phyloP scores from a whole-genome alignment of 2,797 vertebrate species.

The Capromys pilorides region DNA sequence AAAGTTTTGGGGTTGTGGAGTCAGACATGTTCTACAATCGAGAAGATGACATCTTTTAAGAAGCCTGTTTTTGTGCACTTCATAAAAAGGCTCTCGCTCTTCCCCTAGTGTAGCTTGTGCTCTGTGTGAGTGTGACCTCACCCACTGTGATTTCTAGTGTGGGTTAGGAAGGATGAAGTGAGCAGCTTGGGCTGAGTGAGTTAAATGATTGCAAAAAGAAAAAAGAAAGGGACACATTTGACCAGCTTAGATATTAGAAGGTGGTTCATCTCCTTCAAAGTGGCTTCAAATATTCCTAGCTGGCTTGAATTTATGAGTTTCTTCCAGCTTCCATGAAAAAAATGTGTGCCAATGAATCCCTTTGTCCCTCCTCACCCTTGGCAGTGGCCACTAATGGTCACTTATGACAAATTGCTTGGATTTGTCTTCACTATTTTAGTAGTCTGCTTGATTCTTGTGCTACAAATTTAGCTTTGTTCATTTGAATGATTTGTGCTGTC shows the following conservation, averaged over 20 bases:
- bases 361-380: neutral
- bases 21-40: conserved; percentile 79
- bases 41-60: conserved; percentile 49
- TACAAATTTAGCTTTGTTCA: neutral
- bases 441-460: neutral
- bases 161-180: neutral
- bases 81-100: neutral
- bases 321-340: neutral
- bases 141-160: neutral
- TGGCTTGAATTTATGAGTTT: neutral
- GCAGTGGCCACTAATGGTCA: neutral
- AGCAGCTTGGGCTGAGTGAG: neutral
- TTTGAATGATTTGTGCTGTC: neutral
- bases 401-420: neutral
- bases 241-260: neutral
- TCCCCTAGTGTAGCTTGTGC: neutral
- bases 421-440: neutral
- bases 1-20: conserved; percentile 58
- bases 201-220: neutral
- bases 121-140: neutral
- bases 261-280: neutral
- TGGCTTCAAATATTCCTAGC: neutral
- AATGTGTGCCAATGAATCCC: conserved; percentile 10
- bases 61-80: neutral
- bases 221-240: neutral